Percentiles rank a stretch among this genome's conserved stretches.
phyloP scores from a whole-genome alignment of 1,140 invertebrate genomes.

The Bactericera cockerelli region DNA sequence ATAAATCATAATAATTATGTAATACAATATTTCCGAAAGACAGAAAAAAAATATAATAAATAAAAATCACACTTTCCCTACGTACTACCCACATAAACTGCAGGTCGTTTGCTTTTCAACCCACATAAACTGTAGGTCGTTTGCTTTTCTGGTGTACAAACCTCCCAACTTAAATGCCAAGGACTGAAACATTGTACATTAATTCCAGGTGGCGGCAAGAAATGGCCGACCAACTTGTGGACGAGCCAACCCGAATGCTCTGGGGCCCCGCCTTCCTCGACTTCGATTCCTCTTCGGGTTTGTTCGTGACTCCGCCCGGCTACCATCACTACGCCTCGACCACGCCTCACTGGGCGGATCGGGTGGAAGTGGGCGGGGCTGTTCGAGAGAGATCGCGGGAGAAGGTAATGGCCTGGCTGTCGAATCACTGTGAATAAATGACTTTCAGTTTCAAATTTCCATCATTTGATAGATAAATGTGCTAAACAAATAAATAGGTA shows the following conservation, averaged over 20 bases:
- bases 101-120: not conserved
- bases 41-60: too few species aligned
- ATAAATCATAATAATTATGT: too few species aligned
- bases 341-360: not conserved
- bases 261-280: not conserved
- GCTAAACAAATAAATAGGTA: too few species aligned
- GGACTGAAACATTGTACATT: too few species aligned
- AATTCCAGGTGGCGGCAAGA: not conserved
- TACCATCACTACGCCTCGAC: not conserved
- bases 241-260: not conserved
- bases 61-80: too few species aligned
- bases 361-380: not conserved
- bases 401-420: not conserved
- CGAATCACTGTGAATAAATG: not conserved
- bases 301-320: not conserved
- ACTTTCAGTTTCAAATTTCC: too few species aligned
- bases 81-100: not conserved
- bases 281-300: not conserved
- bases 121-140: not conserved
- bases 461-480: too few species aligned
- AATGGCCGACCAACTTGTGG: not conserved
- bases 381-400: not conserved
- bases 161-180: not conserved
- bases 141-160: not conserved
- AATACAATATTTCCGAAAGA: too few species aligned